Evolutionary conservation across 2,797 vertebrate species (phyloP).

Genomic region (Sphenodon punctatus): DNA sequence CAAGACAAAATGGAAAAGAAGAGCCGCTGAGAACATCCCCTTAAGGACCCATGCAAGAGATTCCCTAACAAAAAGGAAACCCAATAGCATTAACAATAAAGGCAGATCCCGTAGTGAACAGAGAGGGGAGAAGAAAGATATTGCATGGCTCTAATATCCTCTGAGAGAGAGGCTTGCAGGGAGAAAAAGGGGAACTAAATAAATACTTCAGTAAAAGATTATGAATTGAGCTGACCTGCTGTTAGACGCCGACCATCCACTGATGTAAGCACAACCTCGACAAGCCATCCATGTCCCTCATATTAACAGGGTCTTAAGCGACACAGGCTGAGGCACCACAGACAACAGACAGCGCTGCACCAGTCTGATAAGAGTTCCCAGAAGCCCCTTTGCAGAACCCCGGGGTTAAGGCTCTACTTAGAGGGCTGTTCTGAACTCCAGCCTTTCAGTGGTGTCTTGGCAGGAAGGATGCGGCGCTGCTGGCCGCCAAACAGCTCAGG

Average conservation of each 20-base stretch:
- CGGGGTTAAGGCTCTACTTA: background rate
- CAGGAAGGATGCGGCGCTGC: background rate
- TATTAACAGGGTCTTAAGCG: background rate
- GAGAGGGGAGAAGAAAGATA: background rate
- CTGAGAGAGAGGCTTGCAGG: background rate
- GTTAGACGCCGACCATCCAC: conserved; percentile 1
- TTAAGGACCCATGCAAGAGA: conserved; percentile 6
- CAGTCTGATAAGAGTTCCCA: background rate
- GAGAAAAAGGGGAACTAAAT: background rate
- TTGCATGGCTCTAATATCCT: conserved; percentile 1
- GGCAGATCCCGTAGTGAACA: background rate
- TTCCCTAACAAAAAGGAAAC: accelerated
- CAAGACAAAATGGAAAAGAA: conserved; percentile 35
- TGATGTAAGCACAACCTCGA: background rate
- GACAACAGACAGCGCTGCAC: background rate
- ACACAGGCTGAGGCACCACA: background rate
- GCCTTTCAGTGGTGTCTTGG: background rate
- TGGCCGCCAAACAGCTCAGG: background rate
- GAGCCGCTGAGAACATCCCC: conserved; percentile 29
- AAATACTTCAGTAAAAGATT: background rate
- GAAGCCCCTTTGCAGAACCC: background rate
- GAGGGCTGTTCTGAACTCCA: background rate
- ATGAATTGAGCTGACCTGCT: conserved; percentile 4
- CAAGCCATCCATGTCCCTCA: background rate
- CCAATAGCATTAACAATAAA: conserved; percentile 14